Conservation (phyloP, 1,140 invertebrate species). For the Drosophila arawakana region DNA sequence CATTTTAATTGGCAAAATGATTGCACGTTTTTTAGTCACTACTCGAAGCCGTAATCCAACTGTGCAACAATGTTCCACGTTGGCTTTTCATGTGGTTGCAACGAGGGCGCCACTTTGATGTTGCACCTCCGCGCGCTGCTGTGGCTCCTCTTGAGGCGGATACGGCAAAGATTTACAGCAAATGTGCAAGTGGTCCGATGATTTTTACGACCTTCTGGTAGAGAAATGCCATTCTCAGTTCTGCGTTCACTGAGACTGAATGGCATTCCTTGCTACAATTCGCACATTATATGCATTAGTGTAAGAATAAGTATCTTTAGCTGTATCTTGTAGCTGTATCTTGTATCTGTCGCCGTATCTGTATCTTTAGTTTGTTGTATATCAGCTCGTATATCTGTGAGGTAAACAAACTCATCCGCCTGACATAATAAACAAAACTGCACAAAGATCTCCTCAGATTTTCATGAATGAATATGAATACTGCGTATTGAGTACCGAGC, state of each 20-base stretch:
- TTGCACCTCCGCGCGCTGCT: neutral
- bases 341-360: slow-evolving; percentile 25
- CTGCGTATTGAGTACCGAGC: slow-evolving; percentile 14
- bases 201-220: slow-evolving; percentile 32
- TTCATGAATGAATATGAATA: slow-evolving; percentile 54
- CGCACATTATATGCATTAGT: slow-evolving; percentile 27
- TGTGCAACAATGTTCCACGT: slow-evolving; percentile 37
- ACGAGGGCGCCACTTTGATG: slow-evolving; percentile 51
- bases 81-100: slow-evolving; percentile 45
- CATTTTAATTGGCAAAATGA: neutral
- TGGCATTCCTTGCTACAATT: slow-evolving; percentile 25
- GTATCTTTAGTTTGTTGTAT: slow-evolving; percentile 7
- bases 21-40: neutral
- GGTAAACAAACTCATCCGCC: slow-evolving; percentile 53
- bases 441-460: slow-evolving; percentile 50
- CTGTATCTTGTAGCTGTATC: slow-evolving; percentile 8
- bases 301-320: slow-evolving; percentile 1
- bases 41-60: neutral
- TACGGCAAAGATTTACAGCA: slow-evolving; percentile 39
- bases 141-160: neutral
- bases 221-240: neutral
- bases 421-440: slow-evolving; percentile 39
- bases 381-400: slow-evolving; percentile 24
- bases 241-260: neutral
- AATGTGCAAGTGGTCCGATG: slow-evolving; percentile 45